Conservation (phyloP, 2,888 invertebrate genomes). For the Drosophila anomelani region DNA sequence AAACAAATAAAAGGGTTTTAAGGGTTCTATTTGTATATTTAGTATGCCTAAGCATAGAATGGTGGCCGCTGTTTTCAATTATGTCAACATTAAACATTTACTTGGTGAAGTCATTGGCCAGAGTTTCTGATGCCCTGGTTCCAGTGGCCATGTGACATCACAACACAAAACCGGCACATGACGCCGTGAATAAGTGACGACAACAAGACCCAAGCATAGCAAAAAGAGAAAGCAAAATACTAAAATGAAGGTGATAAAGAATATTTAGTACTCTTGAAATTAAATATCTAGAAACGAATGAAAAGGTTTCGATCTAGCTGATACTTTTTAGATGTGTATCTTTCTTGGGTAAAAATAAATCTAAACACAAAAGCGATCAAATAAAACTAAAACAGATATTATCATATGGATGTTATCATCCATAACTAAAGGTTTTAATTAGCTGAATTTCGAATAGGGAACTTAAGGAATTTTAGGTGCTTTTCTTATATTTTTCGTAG, state of each 20-base stretch:
- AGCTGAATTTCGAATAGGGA: no score
- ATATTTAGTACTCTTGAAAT: constrained; percentile 3
- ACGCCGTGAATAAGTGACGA: constrained; percentile 43
- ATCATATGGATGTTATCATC: no score
- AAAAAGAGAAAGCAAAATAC: background rate
- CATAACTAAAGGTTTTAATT: no score
- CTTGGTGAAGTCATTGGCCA: constrained; percentile 35
- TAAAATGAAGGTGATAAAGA: background rate
- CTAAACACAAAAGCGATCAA: background rate
- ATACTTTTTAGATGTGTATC: background rate
- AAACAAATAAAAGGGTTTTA: no score
- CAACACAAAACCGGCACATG: constrained; percentile 49
- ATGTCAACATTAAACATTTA: constrained; percentile 5
- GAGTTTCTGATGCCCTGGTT: constrained; percentile 17
- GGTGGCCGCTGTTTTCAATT: background rate
- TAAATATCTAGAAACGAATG: no score
- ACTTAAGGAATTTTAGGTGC: background rate
- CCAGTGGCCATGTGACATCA: constrained; percentile 43
- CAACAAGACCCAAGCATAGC: constrained; percentile 10
- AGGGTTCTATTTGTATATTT: background rate
- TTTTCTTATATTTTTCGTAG: no score
- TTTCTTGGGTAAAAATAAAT: background rate
- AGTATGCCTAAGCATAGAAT: background rate
- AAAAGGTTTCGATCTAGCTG: no score
- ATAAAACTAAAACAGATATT: no score